These are phyloP conservation scores for Stictocephala bisonia DNA, from an alignment of 2,888 invertebrate genomes.

Conservation along the genomic window DNA sequence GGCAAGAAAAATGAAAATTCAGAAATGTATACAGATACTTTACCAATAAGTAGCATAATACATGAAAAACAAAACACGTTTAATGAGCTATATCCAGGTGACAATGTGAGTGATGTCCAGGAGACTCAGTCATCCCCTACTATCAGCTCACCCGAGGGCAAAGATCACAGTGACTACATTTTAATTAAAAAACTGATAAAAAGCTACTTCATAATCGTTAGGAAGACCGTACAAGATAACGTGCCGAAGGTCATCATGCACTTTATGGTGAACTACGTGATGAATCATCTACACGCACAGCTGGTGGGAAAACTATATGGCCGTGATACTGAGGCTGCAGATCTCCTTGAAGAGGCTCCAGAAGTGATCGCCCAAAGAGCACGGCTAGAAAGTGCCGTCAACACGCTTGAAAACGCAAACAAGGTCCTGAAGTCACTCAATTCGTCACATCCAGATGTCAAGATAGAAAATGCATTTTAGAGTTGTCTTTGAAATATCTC, in stretches of 20 bases:
- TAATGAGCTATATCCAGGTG: too few relatives aligned
- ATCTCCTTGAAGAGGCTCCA: conserved; percentile 70
- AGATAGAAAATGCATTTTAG: too few relatives aligned
- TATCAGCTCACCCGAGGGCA: background rate
- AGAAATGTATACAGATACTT: too few relatives aligned
- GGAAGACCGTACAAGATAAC: conserved; percentile 73
- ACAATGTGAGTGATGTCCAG: too few relatives aligned
- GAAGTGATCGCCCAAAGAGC: conserved; percentile 64
- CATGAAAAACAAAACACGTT: too few relatives aligned
- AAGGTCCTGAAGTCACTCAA: conserved; percentile 21
- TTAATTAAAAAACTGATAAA: conserved; percentile 68
- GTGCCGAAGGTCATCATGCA: conserved; percentile 77
- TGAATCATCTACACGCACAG: conserved; percentile 73
- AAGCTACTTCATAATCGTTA: conserved; percentile 73
- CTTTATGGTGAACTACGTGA: conserved; percentile 72
- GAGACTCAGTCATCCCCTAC: too few relatives aligned
- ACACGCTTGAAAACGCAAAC: conserved; percentile 25
- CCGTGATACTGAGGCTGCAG: conserved; percentile 68
- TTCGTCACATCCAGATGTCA: too few relatives aligned
- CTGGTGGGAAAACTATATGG: conserved; percentile 73
- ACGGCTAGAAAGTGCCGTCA: conserved; percentile 5
- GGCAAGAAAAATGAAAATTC: too few relatives aligned
- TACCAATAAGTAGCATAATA: too few relatives aligned
- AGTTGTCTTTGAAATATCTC: too few relatives aligned
- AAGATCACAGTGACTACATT: conserved; percentile 44